A percentile compares a stretch with the other conserved stretches of the same genome.
Evolutionary conservation across 2,797 vertebrate species (phyloP).

Genomic region (Schizopygopsis pylzovi): DNA sequence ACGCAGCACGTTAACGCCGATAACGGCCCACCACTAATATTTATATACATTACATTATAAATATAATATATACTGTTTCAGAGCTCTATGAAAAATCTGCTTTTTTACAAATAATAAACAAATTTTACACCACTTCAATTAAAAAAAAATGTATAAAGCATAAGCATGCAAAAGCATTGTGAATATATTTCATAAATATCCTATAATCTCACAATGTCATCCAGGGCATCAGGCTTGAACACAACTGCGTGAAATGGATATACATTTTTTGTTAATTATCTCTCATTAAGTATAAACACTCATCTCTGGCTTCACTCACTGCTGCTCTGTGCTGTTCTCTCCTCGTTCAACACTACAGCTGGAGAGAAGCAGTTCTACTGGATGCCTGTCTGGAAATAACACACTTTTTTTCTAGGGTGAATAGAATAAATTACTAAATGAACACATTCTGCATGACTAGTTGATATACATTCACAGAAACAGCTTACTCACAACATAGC

Average conservation of each 20-base stretch:
- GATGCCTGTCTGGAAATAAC: slow-evolving; percentile 18
- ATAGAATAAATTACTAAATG: slow-evolving; percentile 1
- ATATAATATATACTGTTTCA: no score
- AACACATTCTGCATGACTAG: not conserved
- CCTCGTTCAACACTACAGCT: not conserved
- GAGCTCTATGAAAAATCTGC: no score
- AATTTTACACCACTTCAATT: no score
- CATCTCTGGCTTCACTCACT: not conserved
- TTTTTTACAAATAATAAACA: no score
- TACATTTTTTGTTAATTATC: not conserved
- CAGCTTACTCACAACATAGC: slow-evolving; percentile 13
- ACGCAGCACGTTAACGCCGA: no score
- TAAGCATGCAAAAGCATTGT: not conserved
- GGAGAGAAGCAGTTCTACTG: not conserved
- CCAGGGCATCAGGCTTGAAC: not conserved
- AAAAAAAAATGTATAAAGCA: no score
- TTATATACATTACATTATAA: no score
- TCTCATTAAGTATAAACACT: slow-evolving; percentile 8
- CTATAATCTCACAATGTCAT: slow-evolving; percentile 6
- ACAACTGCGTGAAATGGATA: not conserved
- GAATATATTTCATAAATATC: not conserved
- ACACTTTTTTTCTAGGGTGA: not conserved
- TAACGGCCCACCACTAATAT: no score
- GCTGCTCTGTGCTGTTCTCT: not conserved
- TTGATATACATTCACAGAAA: not conserved